A percentile compares a stretch with the other conserved stretches of the same genome.
Conservation (phyloP, 2,113 vertebrate species). For the Oryzias melastigma region DNA sequence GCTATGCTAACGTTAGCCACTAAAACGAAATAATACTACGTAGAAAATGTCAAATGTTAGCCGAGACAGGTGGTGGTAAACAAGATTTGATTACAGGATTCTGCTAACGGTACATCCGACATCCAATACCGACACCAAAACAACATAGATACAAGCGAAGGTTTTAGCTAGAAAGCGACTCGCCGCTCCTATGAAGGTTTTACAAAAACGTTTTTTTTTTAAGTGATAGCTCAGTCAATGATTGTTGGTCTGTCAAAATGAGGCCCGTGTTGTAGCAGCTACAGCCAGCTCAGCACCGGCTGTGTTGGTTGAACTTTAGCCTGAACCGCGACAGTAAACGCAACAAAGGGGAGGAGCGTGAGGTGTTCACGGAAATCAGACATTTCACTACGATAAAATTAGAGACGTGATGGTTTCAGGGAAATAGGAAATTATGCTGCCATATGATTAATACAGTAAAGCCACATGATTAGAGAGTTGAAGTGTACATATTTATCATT, state of each 20-base stretch:
- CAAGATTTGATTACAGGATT: neutral
- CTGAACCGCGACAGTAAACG: conserved; percentile 58
- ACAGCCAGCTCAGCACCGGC: conserved; percentile 47
- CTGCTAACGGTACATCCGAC: conserved; percentile 6
- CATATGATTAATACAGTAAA: neutral
- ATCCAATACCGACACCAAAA: conserved; percentile 5
- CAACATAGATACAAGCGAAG: conserved; percentile 4
- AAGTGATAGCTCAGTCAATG: neutral
- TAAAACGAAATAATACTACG: too few relatives aligned
- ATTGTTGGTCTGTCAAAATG: neutral
- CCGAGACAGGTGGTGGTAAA: neutral
- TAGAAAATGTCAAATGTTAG: too few relatives aligned
- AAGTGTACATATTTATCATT: neutral
- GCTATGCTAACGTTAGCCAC: neutral
- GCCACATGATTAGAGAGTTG: neutral
- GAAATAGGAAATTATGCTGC: neutral
- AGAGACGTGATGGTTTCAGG: rapidly evolving
- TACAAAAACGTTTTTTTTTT: neutral
- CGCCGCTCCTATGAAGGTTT: neutral
- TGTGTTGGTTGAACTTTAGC: conserved; percentile 66
- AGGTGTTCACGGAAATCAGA: conserved; percentile 42
- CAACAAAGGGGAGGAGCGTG: conserved; percentile 24
- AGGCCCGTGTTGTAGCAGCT: conserved; percentile 9
- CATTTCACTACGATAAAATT: neutral
- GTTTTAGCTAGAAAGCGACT: neutral